Evolutionary conservation across 2,888 invertebrate species (phyloP).

Genomic region (Conus canariensis): DNA sequence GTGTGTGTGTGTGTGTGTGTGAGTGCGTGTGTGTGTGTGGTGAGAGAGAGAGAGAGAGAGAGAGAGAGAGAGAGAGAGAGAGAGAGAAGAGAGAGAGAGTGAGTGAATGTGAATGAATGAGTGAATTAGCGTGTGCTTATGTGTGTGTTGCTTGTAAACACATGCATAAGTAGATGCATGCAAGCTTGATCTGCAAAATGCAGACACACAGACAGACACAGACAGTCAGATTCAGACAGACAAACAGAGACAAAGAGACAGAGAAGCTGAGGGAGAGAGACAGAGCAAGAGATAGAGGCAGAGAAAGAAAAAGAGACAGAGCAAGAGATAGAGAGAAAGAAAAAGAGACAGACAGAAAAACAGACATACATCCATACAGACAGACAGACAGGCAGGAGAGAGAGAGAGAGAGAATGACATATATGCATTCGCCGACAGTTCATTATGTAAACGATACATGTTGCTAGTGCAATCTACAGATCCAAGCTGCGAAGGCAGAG

Average conservation of each 20-base stretch:
- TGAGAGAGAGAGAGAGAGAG: conserved; percentile 8
- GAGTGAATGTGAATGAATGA: neutral
- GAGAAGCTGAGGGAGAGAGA: neutral
- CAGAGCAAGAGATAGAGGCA: neutral
- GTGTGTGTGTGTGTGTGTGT: conserved; percentile 15
- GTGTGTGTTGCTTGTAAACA: no score
- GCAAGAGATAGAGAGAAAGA: neutral
- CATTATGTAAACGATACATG: no score
- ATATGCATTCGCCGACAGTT: no score
- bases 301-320: neutral
- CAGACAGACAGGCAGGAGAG: conserved; percentile 23
- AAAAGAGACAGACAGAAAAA: neutral
- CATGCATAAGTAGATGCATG: no score
- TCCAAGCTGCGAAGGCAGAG: no score
- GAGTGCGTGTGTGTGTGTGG: neutral
- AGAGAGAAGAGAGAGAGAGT: conserved; percentile 23
- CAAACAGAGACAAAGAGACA: no score
- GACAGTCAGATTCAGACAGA: no score
- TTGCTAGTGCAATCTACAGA: no score
- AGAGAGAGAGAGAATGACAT: neutral
- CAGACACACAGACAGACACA: no score
- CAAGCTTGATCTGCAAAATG: no score
- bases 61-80: conserved; percentile 30
- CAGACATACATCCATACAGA: neutral
- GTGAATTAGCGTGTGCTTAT: neutral